Conservation (phyloP, 2,797 vertebrate species). For the Premnoplex brunnescens region DNA sequence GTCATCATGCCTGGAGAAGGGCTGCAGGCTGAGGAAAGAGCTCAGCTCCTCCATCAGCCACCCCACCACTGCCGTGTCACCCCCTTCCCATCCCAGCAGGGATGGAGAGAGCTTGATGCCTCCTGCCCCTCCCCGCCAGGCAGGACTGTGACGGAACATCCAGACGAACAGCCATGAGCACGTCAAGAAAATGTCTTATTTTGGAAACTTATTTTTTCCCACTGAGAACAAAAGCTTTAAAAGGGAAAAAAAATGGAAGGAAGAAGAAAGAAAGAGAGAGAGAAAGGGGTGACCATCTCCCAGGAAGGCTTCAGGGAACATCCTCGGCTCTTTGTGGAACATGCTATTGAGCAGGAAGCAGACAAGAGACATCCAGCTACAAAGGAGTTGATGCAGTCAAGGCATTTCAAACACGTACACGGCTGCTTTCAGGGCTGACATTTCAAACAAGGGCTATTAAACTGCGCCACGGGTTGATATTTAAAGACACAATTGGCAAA, state of each 20-base stretch:
- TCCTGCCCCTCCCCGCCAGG: constrained; percentile 47
- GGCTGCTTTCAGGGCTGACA: constrained; percentile 17
- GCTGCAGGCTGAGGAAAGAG: background rate
- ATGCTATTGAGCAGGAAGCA: constrained; percentile 62
- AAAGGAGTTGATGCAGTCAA: constrained; percentile 43
- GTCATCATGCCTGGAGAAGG: background rate
- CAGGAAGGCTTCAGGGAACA: constrained; percentile 50
- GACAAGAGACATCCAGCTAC: constrained; percentile 51
- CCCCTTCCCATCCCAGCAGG: background rate
- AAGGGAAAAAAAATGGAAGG: background rate
- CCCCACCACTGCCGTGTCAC: fast-evolving
- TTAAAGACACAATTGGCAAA: constrained; percentile 58
- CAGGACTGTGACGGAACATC: constrained; percentile 74
- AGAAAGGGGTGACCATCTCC: background rate
- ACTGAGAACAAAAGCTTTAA: constrained; percentile 55
- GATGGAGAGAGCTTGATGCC: background rate
- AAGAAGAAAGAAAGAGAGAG: background rate
- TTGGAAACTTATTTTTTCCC: constrained; percentile 19
- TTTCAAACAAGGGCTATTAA: constrained; percentile 38
- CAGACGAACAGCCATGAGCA: background rate
- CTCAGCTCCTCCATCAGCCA: background rate
- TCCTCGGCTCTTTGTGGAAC: constrained; percentile 53
- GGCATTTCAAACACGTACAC: constrained; percentile 61
- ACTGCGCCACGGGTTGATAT: constrained; percentile 1
- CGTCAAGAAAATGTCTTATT: background rate